These are phyloP conservation scores for Scaptomyza parva DNA, from an alignment of 2,888 invertebrate genomes.

Conservation along the genomic window DNA sequence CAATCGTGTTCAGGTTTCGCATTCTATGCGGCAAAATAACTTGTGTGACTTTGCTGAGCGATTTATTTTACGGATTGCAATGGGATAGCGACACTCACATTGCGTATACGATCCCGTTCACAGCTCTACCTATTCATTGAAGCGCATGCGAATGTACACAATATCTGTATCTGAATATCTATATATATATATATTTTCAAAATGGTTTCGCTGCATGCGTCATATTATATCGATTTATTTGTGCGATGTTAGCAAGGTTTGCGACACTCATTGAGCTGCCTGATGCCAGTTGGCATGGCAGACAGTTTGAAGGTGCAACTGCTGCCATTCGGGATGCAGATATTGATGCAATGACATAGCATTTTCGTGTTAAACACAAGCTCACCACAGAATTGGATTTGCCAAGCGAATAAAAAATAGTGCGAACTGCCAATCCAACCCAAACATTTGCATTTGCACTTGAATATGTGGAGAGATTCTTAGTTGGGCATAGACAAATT, in stretches of 20 bases:
- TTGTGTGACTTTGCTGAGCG: slow-evolving; percentile 57
- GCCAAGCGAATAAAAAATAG: slow-evolving; percentile 52
- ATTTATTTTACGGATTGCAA: slow-evolving; percentile 68
- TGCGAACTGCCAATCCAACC: slow-evolving; percentile 31
- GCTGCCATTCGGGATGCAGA: slow-evolving; percentile 43
- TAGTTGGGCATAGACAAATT: background rate
- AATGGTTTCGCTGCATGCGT: slow-evolving; percentile 47
- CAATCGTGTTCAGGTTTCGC: slow-evolving; percentile 21
- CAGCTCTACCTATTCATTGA: slow-evolving; percentile 53
- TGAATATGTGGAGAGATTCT: slow-evolving; percentile 2
- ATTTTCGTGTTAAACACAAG: slow-evolving; percentile 45
- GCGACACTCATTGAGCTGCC: slow-evolving; percentile 64
- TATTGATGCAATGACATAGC: slow-evolving; percentile 45
- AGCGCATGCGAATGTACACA: slow-evolving; percentile 53
- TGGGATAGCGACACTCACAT: slow-evolving; percentile 50
- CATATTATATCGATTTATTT: slow-evolving; percentile 26
- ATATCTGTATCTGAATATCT: slow-evolving; percentile 49
- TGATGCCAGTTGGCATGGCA: slow-evolving; percentile 59
- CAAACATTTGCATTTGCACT: slow-evolving; percentile 25
- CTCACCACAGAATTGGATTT: slow-evolving; percentile 45
- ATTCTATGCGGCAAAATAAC: slow-evolving; percentile 59
- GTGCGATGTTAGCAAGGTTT: slow-evolving; percentile 40
- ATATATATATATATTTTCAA: slow-evolving; percentile 19
- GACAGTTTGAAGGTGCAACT: slow-evolving; percentile 30
- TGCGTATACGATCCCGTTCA: slow-evolving; percentile 68